Evolutionary conservation across 2,797 vertebrate genomes (phyloP).

Genomic region (Propithecus deckenii): DNA sequence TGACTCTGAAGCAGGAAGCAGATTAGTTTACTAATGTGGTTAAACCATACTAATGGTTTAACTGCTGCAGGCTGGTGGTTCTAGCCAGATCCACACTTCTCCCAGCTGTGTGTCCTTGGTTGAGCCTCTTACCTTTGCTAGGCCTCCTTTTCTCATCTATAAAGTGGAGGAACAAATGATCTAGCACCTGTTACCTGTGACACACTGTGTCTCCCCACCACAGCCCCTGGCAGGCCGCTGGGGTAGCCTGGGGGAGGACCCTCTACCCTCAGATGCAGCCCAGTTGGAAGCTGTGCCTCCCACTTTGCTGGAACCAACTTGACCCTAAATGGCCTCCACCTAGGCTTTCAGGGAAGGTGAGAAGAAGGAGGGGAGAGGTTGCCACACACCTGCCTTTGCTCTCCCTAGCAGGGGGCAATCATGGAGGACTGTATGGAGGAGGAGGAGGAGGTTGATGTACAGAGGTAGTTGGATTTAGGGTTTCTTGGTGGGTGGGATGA

Average conservation of each 20-base stretch:
- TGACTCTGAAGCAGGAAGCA: neutral
- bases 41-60: neutral
- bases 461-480: neutral
- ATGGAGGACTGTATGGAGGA: neutral
- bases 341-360: neutral
- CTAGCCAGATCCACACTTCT: neutral
- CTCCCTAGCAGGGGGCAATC: neutral
- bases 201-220: neutral
- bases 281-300: neutral
- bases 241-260: neutral
- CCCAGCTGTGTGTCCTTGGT: neutral
- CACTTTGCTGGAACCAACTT: neutral
- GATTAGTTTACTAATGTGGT: neutral
- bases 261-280: neutral
- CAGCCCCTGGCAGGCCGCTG: neutral
- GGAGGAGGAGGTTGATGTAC: neutral
- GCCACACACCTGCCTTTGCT: neutral
- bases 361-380: neutral
- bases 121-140: neutral
- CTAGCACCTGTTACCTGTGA: neutral
- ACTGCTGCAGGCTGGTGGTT: neutral
- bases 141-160: neutral
- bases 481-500: neutral
- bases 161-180: neutral
- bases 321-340: neutral